These are phyloP conservation scores for Ambastaia sidthimunki DNA, from an alignment of 2,797 vertebrate species.

Conservation along the genomic window DNA sequence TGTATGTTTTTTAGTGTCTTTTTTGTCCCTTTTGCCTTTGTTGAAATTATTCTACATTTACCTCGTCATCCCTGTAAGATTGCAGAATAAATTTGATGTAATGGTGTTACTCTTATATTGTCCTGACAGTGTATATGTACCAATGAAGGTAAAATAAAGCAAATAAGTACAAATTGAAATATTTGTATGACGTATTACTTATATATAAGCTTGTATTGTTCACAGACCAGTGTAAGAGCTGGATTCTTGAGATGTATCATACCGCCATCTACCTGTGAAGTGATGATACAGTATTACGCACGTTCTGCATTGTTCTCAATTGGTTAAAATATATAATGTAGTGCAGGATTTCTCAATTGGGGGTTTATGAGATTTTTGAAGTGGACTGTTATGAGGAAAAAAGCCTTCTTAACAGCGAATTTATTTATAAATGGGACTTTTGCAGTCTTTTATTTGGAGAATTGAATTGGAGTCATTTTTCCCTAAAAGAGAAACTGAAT, in stretches of 20 bases:
- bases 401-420: too few species aligned
- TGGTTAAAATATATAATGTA: neutral
- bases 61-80: conserved; percentile 45
- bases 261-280: conserved; percentile 72
- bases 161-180: conserved; percentile 34
- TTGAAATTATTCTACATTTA: conserved; percentile 29
- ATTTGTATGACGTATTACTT: too few species aligned
- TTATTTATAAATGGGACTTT: too few species aligned
- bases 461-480: neutral
- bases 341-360: conserved; percentile 23
- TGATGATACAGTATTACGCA: neutral
- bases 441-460: too few species aligned
- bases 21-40: conserved; percentile 20
- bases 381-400: too few species aligned
- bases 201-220: neutral
- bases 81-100: conserved; percentile 25
- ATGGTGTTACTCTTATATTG: conserved; percentile 22
- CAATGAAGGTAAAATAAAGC: conserved; percentile 62
- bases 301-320: conserved; percentile 56
- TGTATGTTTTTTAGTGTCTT: conserved; percentile 25
- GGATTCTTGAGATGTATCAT: conserved; percentile 15
- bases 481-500: too few species aligned
- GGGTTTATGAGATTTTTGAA: too few species aligned
- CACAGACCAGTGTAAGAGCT: neutral
- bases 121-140: conserved; percentile 73